These are phyloP conservation scores for Drosophila diplacantha DNA, from an alignment of 2,888 invertebrate species.

Conservation along the genomic window DNA sequence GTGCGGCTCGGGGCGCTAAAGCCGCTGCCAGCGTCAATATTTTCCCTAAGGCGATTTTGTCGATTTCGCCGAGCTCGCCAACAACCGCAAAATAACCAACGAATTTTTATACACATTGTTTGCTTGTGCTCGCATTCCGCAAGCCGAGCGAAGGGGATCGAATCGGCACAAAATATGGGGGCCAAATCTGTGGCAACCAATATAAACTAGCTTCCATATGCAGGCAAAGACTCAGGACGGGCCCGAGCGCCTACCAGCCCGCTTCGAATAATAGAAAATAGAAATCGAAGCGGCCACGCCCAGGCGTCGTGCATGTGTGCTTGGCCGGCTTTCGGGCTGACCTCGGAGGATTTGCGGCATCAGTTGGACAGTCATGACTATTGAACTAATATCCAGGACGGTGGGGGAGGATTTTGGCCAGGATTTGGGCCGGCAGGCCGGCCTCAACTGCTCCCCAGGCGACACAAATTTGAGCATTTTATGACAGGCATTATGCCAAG, in stretches of 20 bases:
- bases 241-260: constrained; percentile 30
- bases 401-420: constrained; percentile 34
- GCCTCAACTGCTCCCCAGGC: constrained; percentile 56
- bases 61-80: constrained; percentile 47
- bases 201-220: constrained; percentile 63
- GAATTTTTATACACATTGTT: constrained; percentile 59
- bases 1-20: constrained; percentile 29
- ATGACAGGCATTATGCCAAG: constrained; percentile 38
- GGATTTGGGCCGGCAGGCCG: constrained; percentile 18
- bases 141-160: constrained; percentile 15
- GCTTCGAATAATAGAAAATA: constrained; percentile 66
- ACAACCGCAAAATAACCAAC: constrained; percentile 53
- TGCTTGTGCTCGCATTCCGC: constrained; percentile 24
- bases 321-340: constrained; percentile 53
- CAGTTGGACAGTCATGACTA: constrained; percentile 45
- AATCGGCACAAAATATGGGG: constrained; percentile 32
- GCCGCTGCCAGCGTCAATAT: constrained; percentile 60
- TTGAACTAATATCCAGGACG: constrained; percentile 60
- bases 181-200: constrained; percentile 55
- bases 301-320: constrained; percentile 16
- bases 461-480: constrained; percentile 62
- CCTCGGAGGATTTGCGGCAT: constrained; percentile 62
- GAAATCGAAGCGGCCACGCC: constrained; percentile 49
- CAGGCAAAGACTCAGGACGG: constrained; percentile 31
- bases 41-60: constrained; percentile 60